Base-by-base conservation (phyloP, 92 coral and sea anemone genomes). In the Meandrina meandrites region DNA sequence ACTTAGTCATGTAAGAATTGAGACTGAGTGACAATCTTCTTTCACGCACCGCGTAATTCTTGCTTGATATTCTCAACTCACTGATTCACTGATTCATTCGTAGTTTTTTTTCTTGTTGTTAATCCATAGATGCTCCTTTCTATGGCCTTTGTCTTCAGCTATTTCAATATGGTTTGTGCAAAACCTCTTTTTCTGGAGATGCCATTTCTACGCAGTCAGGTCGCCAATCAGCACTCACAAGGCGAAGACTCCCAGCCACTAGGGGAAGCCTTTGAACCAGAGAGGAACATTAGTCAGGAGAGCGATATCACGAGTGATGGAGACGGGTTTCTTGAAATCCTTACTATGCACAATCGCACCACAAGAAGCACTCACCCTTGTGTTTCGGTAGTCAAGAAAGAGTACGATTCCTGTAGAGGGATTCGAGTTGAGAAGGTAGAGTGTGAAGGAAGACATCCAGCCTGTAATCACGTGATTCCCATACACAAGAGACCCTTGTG, bases 321-420 rank as follows among this genome's bases (percentile, higher is more conserved):
- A n/a, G 47, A 83, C 2, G n/a, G 2, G 35, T 72, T 57, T 53
- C 70, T 73, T 8, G 34, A 51, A 19, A 53, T 13, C 0, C 51
- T 32, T 34, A 13, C 21, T 48, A 71, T 35, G 48, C 68, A 54
- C n/a, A 72, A 83, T 34, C 79, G 86, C 34, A 83, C 86, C 22
- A 27, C 79, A 36, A 83, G 86, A 18, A 62, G 53, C 11, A 50
- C 42, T 28, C 47, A 47, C 50, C 16, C 32, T 0, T 82, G 69
- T 37, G 22, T 82, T 71, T 28, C 66, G 31, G 21, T 19, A 53
- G 0, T 18, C 0, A 66, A 19, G 36, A 21, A 12, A 21, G 18
- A 19, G 77, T 32, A 15, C 12, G 86, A 82, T 48, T 21, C 19
- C 11, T 82, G 86, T 22, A 82, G 86, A 72, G 34, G 21, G 8